phyloP scores from a whole-genome alignment of 2,888 invertebrate genomes.

The Clepsis dumicolana region DNA sequence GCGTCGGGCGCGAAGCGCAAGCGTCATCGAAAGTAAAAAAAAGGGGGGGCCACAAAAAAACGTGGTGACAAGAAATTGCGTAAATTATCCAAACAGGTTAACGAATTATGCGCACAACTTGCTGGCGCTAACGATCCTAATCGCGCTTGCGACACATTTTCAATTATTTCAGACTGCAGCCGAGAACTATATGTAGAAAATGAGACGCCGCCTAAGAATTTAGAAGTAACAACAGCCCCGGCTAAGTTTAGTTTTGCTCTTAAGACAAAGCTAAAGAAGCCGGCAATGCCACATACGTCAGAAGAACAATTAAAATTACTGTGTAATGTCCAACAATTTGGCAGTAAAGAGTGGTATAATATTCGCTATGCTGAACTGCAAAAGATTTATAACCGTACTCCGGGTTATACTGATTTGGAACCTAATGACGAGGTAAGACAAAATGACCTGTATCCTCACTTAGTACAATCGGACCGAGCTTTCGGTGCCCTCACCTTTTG shows the following conservation, averaged over 20 bases:
- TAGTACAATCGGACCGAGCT: too few relatives aligned
- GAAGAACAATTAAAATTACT: too few relatives aligned
- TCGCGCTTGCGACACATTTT: neutral
- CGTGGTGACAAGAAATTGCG: neutral
- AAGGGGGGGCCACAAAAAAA: neutral
- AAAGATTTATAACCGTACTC: neutral
- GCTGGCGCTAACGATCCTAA: neutral
- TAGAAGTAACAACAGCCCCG: too few relatives aligned
- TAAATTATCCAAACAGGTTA: neutral
- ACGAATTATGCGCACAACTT: neutral
- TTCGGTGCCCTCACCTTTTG: too few relatives aligned
- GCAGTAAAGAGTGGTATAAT: too few relatives aligned
- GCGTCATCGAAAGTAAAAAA: neutral
- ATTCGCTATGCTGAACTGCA: conserved; percentile 7
- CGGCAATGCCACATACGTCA: too few relatives aligned
- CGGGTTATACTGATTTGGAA: conserved; percentile 6
- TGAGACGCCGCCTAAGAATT: too few relatives aligned
- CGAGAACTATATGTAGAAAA: neutral
- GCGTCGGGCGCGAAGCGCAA: neutral
- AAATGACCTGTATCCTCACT: too few relatives aligned
- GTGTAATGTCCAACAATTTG: too few relatives aligned
- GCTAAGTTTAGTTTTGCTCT: too few relatives aligned
- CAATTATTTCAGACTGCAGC: neutral
- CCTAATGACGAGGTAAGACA: too few relatives aligned
- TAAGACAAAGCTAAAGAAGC: too few relatives aligned